Evolutionary conservation across 92 coral and sea anemone species (phyloP), one percentile per base, ranked within the genome.

Genomic region (Phenganax marumi): DNA sequence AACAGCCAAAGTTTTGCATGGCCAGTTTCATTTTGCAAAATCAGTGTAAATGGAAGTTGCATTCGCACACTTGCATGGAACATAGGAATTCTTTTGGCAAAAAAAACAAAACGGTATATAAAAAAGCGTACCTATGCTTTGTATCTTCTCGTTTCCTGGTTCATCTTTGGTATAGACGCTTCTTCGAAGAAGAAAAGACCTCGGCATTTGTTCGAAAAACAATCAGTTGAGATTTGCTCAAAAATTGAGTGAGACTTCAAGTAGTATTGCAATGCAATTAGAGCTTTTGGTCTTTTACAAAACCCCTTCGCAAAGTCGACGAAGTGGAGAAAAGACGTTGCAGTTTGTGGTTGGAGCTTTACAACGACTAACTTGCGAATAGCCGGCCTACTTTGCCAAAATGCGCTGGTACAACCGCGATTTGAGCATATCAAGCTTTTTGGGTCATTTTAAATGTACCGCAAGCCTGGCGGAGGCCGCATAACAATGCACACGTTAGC

Each of bases 401-500:
- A 66, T 66, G 72, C 68, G 83, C 48, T 43, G 6, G 50, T 22
- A 24, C 72, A 60, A 65, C 73, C 56, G 57, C 56, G 56, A 78
- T 18, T 56, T 78, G 54, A 62, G 72, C 73, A 63, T 78, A 78
- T 48, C 58, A 78, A 62, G 83, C 68, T 43, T 78, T 33, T 78
- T 78, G 68, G 83, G 83, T 63, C 73, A 78, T 33, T 78, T 78
- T 63, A 65, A 60, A 25, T 21, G 68, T 50, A 78, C 83, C 83
- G 68, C 83, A 78, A 78, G 56, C 7, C 50, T 25, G 48, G 48
- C 52, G 60, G 54, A 58, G 73, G 73, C 63, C 63, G 63, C 52
- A 39, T 60, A 78, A 78, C 83, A 78, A 78, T 62, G 51, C 54
- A 16, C 17, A n/a, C 48, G 25, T 61, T 48, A 60, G 25, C 83